Conservation (phyloP, 2,113 vertebrate species). For the Mionectes macconnelli region DNA sequence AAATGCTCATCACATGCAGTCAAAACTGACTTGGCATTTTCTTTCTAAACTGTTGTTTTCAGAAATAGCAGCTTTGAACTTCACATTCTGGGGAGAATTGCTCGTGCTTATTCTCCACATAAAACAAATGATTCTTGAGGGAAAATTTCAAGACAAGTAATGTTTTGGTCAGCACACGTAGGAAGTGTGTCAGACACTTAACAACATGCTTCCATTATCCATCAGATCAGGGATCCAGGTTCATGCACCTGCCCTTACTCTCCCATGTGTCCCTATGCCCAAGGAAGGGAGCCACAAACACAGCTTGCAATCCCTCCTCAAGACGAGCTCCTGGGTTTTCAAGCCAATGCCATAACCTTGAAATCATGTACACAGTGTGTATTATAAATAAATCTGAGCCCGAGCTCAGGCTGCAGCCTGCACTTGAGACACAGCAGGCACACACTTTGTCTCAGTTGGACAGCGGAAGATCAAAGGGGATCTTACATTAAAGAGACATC, state of each 20-base stretch:
- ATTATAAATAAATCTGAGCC: not conserved
- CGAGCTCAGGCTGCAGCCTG: not conserved
- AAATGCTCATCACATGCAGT: not conserved
- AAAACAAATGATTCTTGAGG: not conserved
- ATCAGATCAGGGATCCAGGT: not conserved
- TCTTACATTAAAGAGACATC: not conserved
- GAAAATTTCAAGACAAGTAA: slow-evolving; percentile 12
- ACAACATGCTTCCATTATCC: not conserved
- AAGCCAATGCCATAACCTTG: not conserved
- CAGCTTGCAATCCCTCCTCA: not conserved
- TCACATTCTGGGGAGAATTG: slow-evolving; percentile 20
- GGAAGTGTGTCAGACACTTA: not conserved
- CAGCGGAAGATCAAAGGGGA: slow-evolving; percentile 14
- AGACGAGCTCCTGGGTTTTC: not conserved
- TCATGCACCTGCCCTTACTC: not conserved
- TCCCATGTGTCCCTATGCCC: not conserved
- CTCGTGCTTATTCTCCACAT: slow-evolving; percentile 1
- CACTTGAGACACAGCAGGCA: not conserved
- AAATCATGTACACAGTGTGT: not conserved
- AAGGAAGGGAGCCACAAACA: not conserved
- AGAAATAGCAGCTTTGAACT: slow-evolving; percentile 35
- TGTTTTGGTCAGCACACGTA: not conserved
- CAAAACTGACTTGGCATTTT: slow-evolving; percentile 19
- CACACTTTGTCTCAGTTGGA: not conserved
- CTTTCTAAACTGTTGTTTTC: slow-evolving; percentile 1